A percentile compares a stretch with the other conserved stretches of the same genome.
These are phyloP conservation scores for Meiosimyza decipiens DNA, from an alignment of 2,888 invertebrate genomes.

Conservation along the genomic window DNA sequence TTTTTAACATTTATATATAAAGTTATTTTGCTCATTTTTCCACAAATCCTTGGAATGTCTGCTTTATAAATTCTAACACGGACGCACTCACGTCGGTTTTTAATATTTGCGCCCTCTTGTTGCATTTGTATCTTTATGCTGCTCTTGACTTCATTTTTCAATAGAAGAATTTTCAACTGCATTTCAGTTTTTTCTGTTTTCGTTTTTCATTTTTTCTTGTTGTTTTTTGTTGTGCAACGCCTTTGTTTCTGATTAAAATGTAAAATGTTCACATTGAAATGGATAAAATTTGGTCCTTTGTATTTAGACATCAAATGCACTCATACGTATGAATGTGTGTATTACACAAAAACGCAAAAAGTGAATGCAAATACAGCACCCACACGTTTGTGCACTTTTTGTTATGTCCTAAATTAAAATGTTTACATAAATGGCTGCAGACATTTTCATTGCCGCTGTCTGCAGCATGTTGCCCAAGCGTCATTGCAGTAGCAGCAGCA, in stretches of 20 bases:
- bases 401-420: conserved; percentile 43
- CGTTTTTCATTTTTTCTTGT: conserved; percentile 1
- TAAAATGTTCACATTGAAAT: conserved; percentile 23
- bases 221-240: not conserved
- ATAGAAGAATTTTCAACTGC: not conserved
- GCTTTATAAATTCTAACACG: not conserved
- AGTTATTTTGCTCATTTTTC: too few species aligned
- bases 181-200: not conserved
- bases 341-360: not conserved
- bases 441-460: conserved; percentile 29
- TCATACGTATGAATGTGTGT: not conserved
- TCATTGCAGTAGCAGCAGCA: not conserved
- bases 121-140: too few species aligned
- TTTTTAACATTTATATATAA: too few species aligned
- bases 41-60: not conserved
- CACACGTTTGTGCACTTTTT: conserved; percentile 25
- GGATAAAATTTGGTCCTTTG: not conserved
- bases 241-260: conserved; percentile 19
- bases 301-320: not conserved
- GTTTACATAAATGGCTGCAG: conserved; percentile 39
- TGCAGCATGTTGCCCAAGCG: not conserved
- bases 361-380: not conserved
- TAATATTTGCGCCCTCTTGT: too few species aligned
- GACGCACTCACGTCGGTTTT: not conserved
- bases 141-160: not conserved